A percentile compares a stretch with the other conserved stretches of the same genome.
These are phyloP conservation scores for Melanerpes formicivorus DNA, from an alignment of 2,113 vertebrate genomes.

Conservation along the genomic window DNA sequence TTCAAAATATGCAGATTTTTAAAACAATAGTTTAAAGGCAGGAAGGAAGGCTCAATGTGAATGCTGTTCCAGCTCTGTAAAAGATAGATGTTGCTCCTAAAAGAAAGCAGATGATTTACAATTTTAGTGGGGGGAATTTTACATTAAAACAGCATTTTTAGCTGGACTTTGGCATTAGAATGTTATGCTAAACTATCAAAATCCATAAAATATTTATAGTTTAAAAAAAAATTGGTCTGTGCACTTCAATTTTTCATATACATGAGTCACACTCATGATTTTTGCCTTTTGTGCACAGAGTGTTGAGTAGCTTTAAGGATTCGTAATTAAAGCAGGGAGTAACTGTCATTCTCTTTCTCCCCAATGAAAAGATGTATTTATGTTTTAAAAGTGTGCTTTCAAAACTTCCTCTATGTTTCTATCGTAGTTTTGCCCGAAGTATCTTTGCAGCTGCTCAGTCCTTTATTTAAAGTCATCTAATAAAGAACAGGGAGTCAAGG, in stretches of 20 bases:
- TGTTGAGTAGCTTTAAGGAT: constrained; percentile 2
- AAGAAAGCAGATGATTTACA: background rate
- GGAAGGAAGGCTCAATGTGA: background rate
- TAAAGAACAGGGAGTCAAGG: background rate
- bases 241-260: constrained; percentile 13
- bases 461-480: constrained; percentile 26
- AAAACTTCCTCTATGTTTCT: background rate
- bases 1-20: background rate
- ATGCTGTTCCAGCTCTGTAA: background rate
- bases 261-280: background rate
- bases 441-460: constrained; percentile 21
- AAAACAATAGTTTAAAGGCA: background rate
- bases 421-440: background rate
- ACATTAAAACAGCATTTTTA: background rate
- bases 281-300: background rate
- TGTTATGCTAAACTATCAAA: background rate
- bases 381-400: background rate
- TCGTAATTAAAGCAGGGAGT: background rate
- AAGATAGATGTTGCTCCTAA: background rate
- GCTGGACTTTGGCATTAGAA: background rate
- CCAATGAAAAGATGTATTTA: background rate
- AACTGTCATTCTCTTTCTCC: background rate
- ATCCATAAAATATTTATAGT: background rate
- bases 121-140: background rate
- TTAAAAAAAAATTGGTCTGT: background rate